Percentiles rank a stretch among this genome's conserved stretches.
phyloP scores from a whole-genome alignment of 2,888 invertebrate species.

The Fragum sueziense region DNA sequence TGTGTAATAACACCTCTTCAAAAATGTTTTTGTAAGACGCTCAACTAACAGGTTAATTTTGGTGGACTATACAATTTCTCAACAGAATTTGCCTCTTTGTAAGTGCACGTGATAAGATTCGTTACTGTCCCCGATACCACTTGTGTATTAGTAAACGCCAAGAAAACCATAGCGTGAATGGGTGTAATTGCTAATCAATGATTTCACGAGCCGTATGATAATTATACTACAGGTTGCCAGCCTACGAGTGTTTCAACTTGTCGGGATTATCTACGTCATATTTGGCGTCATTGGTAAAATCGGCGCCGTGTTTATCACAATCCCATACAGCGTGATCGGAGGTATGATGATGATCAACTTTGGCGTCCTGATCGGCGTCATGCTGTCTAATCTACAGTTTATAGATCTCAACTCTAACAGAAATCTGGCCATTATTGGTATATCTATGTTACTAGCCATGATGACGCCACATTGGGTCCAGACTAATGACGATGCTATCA shows the following conservation, averaged over 20 bases:
- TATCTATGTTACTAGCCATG: conserved; percentile 92
- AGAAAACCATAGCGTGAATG: too few relatives aligned
- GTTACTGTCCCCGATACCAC: too few relatives aligned
- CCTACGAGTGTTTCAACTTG: conserved; percentile 80
- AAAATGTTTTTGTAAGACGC: too few relatives aligned
- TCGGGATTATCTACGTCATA: conserved; percentile 79
- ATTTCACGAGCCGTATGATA: too few relatives aligned
- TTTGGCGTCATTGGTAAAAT: conserved; percentile 81
- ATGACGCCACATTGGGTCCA: conserved; percentile 76
- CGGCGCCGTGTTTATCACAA: conserved; percentile 82
- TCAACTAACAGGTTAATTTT: too few relatives aligned
- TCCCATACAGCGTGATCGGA: conserved; percentile 83
- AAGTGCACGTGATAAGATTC: too few relatives aligned
- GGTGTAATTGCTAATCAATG: too few relatives aligned
- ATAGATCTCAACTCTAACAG: conserved; percentile 89
- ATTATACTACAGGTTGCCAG: conserved; percentile 81
- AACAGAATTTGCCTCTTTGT: too few relatives aligned
- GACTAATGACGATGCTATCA: conserved; percentile 48
- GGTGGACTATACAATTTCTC: too few relatives aligned
- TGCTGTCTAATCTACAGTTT: conserved; percentile 67
- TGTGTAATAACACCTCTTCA: too few relatives aligned
- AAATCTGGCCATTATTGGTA: conserved; percentile 93
- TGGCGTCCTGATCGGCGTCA: conserved; percentile 70
- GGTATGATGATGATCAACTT: conserved; percentile 69
- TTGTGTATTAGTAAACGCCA: too few relatives aligned